Evolutionary conservation across 1,140 invertebrate species (phyloP).

Genomic region (Phenacoccus solenopsis): DNA sequence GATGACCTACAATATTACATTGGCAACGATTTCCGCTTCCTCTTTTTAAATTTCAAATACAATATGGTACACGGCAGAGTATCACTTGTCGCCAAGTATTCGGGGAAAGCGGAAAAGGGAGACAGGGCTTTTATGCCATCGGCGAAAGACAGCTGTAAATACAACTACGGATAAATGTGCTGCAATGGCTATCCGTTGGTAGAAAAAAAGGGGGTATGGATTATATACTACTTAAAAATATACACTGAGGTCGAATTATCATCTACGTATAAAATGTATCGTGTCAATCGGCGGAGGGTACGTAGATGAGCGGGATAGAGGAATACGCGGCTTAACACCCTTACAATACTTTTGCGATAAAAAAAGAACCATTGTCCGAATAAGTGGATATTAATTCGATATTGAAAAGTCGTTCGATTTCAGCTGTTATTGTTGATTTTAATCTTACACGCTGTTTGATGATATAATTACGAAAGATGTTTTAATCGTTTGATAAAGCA

Average conservation of each 20-base stretch:
- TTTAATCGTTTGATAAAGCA: background rate
- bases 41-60: too few relatives aligned
- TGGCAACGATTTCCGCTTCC: background rate
- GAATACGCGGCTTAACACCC: background rate
- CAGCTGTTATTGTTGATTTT: slow-evolving; percentile 2
- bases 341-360: too few relatives aligned
- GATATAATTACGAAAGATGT: background rate
- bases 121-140: background rate
- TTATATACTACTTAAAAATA: slow-evolving; percentile 4
- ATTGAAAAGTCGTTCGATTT: background rate
- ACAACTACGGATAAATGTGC: background rate
- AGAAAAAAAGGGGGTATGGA: background rate
- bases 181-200: background rate
- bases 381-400: slow-evolving; percentile 3
- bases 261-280: background rate
- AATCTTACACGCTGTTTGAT: background rate
- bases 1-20: background rate
- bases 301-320: background rate
- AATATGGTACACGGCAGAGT: too few relatives aligned
- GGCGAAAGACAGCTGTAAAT: background rate
- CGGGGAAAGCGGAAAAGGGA: background rate
- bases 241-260: slow-evolving; percentile 1
- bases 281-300: background rate
- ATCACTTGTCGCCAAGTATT: background rate
- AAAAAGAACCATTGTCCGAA: background rate